Percentiles rank a stretch among this genome's conserved stretches.
Conservation (phyloP, 2,797 vertebrate species). For the Macroramphosus scolopax region DNA sequence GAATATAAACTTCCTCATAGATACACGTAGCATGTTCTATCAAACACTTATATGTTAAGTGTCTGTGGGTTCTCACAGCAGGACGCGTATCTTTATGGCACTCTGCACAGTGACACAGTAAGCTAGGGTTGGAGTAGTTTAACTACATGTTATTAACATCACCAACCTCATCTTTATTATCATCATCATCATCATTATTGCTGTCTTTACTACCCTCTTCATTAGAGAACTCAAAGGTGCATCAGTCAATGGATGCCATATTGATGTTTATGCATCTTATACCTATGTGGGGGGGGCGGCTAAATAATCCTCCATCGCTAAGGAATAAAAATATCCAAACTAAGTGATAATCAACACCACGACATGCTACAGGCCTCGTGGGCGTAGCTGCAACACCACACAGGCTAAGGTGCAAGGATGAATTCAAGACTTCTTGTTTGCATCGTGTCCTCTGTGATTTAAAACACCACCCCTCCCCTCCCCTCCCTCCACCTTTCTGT, state of each 20-base stretch:
- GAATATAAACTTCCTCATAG: conserved; percentile 27
- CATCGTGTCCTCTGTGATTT: conserved; percentile 63
- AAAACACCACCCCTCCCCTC: conserved; percentile 48
- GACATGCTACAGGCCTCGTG: too few species aligned
- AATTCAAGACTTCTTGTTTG: conserved; percentile 59
- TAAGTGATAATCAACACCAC: too few species aligned
- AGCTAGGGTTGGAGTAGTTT: conserved; percentile 22
- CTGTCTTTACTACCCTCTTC: conserved; percentile 25
- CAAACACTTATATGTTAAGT: conserved; percentile 13
- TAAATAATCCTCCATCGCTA: background rate
- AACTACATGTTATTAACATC: conserved; percentile 40
- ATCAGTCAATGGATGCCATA: conserved; percentile 19
- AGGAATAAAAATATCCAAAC: too few species aligned
- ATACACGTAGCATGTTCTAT: conserved; percentile 11
- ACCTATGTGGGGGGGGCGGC: too few species aligned
- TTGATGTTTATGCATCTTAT: conserved; percentile 48
- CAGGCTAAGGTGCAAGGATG: conserved; percentile 24
- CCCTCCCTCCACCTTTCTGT: conserved; percentile 56
- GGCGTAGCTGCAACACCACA: conserved; percentile 51
- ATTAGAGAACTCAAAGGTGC: conserved; percentile 12
- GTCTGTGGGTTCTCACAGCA: conserved; percentile 20
- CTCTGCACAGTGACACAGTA: conserved; percentile 19
- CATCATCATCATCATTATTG: conserved; percentile 16
- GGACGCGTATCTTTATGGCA: conserved; percentile 21
- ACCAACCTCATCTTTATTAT: conserved; percentile 33